phyloP scores from a whole-genome alignment of 2,113 vertebrate genomes.

The Cyanocitta stelleri region DNA sequence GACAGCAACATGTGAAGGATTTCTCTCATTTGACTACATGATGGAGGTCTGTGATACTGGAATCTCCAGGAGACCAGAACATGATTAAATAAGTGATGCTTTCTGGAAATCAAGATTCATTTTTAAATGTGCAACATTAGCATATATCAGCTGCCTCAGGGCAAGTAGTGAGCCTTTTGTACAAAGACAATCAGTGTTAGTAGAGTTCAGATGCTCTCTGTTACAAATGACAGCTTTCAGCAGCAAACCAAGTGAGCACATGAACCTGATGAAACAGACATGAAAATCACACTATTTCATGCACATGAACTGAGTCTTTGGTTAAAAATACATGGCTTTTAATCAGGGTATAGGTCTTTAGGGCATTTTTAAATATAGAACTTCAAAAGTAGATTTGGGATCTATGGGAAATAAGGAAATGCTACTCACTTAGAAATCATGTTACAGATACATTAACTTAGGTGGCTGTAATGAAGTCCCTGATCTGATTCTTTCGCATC shows the following conservation, averaged over 20 bases:
- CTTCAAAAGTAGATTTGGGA: background rate
- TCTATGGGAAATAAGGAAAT: background rate
- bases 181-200: background rate
- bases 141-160: background rate
- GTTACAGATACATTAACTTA: background rate
- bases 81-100: background rate
- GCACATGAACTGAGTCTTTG: background rate
- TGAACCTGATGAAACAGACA: background rate
- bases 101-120: background rate
- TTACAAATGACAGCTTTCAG: background rate
- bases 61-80: background rate
- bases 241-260: background rate
- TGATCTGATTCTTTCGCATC: background rate
- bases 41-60: background rate
- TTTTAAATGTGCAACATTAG: background rate
- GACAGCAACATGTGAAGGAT: background rate
- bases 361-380: background rate
- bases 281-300: background rate
- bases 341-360: background rate
- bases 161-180: background rate
- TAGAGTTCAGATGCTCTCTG: background rate
- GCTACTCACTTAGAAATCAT: background rate
- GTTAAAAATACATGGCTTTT: background rate
- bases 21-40: background rate
- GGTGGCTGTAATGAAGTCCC: background rate